These are phyloP conservation scores for Dryadula phaetusa DNA, from an alignment of 2,888 invertebrate genomes.

Conservation along the genomic window DNA sequence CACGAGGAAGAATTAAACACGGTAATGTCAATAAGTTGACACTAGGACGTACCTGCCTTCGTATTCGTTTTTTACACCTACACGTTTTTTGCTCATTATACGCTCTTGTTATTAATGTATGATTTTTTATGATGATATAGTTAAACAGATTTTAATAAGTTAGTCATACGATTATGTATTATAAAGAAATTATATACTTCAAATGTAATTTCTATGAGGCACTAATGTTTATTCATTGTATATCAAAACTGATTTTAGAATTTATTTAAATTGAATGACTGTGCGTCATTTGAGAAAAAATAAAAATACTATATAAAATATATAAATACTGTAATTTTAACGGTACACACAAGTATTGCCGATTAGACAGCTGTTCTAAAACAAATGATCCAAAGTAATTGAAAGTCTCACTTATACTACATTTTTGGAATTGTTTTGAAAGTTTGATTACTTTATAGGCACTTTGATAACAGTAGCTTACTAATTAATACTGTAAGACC, in stretches of 20 bases:
- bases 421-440: too few relatives aligned
- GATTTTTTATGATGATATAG: neutral
- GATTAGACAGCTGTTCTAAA: too few relatives aligned
- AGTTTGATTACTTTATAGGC: too few relatives aligned
- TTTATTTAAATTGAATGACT: neutral
- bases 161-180: neutral
- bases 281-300: neutral
- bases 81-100: slow-evolving; percentile 27
- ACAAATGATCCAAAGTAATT: too few relatives aligned
- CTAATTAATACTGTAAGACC: too few relatives aligned
- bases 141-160: slow-evolving; percentile 14
- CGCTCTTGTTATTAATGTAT: neutral
- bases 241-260: neutral
- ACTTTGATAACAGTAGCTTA: too few relatives aligned
- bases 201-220: neutral
- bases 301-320: too few relatives aligned
- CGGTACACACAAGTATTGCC: too few relatives aligned
- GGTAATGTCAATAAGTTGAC: slow-evolving; percentile 25
- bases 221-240: neutral
- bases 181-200: neutral
- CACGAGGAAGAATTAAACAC: neutral
- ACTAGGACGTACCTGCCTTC: slow-evolving; percentile 13
- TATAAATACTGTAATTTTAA: too few relatives aligned
- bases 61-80: slow-evolving; percentile 17
- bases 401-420: too few relatives aligned